phyloP scores from a whole-genome alignment of 2,888 invertebrate genomes.

The Lithosia quadra region DNA sequence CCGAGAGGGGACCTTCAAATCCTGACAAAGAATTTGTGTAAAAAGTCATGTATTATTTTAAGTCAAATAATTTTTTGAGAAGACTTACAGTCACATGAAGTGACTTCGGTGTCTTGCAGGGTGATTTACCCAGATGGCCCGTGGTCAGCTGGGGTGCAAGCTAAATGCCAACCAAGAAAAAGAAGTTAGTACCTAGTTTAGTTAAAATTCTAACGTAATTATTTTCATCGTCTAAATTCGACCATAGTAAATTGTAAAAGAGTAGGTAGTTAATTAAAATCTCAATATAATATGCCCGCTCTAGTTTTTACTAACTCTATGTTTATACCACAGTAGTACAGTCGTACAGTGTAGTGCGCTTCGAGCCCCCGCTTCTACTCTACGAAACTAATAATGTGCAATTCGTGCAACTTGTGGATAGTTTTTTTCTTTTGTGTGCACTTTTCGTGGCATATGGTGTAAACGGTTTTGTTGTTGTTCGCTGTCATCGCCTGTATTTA shows the following conservation, averaged over 20 bases:
- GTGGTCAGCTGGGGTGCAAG: too few species aligned
- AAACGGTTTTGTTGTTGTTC: slow-evolving; percentile 54
- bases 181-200: too few species aligned
- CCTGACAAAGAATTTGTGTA: too few species aligned
- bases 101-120: neutral
- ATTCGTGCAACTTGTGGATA: slow-evolving; percentile 49
- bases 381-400: slow-evolving; percentile 70
- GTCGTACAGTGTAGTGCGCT: slow-evolving; percentile 59
- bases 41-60: too few species aligned
- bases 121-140: too few species aligned
- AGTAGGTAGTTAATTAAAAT: neutral
- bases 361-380: slow-evolving; percentile 50
- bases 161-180: too few species aligned
- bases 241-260: neutral
- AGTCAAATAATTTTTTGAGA: too few species aligned
- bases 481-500: slow-evolving; percentile 50
- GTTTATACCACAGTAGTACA: slow-evolving; percentile 46
- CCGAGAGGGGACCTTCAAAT: too few species aligned
- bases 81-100: neutral
- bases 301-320: slow-evolving; percentile 11
- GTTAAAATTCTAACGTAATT: neutral
- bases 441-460: slow-evolving; percentile 59
- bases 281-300: neutral
- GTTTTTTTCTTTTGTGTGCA: slow-evolving; percentile 50
- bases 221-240: neutral